A percentile compares a stretch with the other conserved stretches of the same genome.
phyloP scores from a whole-genome alignment of 2,113 vertebrate genomes.

The Bubo bubo region DNA sequence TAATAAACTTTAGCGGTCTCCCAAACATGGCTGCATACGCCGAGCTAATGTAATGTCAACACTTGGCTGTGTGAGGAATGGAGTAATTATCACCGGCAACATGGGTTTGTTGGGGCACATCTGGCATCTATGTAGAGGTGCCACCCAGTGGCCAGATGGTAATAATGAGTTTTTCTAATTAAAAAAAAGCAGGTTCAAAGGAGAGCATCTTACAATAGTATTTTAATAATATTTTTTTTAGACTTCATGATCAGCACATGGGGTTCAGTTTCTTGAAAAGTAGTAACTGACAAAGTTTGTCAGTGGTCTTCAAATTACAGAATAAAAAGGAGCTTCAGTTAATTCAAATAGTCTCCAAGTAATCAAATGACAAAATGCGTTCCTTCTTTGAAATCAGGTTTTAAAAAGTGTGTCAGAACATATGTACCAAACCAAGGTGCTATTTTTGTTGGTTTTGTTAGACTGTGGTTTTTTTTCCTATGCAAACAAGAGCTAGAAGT shows the following conservation, averaged over 20 bases:
- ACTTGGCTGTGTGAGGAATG: neutral
- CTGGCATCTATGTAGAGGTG: neutral
- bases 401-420: neutral
- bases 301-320: neutral
- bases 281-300: neutral
- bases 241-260: neutral
- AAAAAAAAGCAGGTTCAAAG: neutral
- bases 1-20: neutral
- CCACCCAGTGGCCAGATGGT: conserved; percentile 54
- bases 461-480: neutral
- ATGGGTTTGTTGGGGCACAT: neutral
- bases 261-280: neutral
- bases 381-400: neutral
- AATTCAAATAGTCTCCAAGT: neutral
- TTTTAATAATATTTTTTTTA: neutral
- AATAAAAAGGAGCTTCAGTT: neutral
- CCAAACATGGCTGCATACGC: rapidly evolving
- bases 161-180: neutral
- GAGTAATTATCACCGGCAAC: neutral
- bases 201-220: neutral
- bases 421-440: neutral
- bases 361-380: neutral
- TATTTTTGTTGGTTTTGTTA: neutral
- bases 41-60: neutral
- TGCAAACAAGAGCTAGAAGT: neutral